Evolutionary conservation across 2,888 invertebrate genomes (phyloP), one percentile per base, ranked within the genome.

Genomic region (Luffia ferchaultella): DNA sequence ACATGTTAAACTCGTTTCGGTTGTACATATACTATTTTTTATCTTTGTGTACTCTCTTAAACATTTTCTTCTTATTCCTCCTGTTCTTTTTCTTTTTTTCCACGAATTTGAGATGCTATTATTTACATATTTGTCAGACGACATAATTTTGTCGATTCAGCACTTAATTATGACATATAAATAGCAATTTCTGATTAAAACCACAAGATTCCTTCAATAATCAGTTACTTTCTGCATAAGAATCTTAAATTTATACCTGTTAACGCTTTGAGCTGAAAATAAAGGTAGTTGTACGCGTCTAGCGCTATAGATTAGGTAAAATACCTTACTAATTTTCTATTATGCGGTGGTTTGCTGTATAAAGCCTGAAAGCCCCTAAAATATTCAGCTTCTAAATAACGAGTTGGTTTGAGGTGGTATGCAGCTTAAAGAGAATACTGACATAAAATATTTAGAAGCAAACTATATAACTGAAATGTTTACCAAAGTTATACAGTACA

Each of bases 151-250:
- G 12, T 30, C 12, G 30, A 30, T 30, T 7, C 30, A 30, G 30
- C 30, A 30, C 12, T 30, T n/a, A n/a, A 30, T 30, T 30, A 12
- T n/a, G n/a, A n/a, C n/a, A 30, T 12, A 30, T 30, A 30, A 30
- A 3, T 30, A 12, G 12, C 30, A 30, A 3, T 30, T 30, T 30
- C 30, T 45, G 45, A 18, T 18, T 18, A 45, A 45, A 45, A 18
- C 1, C 20, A 16, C 20, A 20, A 20, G 3, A 20, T 20, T 46
- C 42, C 48, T 48, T 48, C 48, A 48, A 48, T 48, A 42, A 48
- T 48, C 48, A 48, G 42, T 48, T n/a, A 48, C 41, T 48, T 48
- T 41, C n/a, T 48, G 41, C 7, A 41, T 48, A 48, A 48, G 48
- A 48, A 41, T 18, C 42, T 17, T 18, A 48, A 40, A 48, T 40